Percentiles rank a stretch among this genome's conserved stretches.
Conservation (phyloP, 2,888 invertebrate genomes). For the Maniola hyperantus region DNA sequence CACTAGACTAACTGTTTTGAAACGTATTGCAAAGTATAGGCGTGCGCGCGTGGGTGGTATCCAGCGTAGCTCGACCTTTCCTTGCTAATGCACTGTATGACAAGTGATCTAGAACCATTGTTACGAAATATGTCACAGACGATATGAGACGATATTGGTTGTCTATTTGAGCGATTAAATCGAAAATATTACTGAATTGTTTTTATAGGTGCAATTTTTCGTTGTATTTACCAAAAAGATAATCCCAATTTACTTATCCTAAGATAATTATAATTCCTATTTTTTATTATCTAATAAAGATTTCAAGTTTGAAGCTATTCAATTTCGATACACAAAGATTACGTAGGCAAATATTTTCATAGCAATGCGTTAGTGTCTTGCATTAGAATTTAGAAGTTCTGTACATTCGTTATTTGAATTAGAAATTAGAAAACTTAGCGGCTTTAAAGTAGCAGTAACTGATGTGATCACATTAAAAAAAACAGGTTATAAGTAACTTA, state of each 20-base stretch:
- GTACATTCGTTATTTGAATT: too few relatives aligned
- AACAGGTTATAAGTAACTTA: slow-evolving; percentile 21
- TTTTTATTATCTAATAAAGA: too few relatives aligned
- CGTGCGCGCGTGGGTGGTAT: slow-evolving; percentile 44
- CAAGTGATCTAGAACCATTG: slow-evolving; percentile 36
- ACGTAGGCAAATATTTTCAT: too few relatives aligned
- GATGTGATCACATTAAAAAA: neutral
- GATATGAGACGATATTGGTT: slow-evolving; percentile 29
- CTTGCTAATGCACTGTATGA: slow-evolving; percentile 32
- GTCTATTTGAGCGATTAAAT: slow-evolving; percentile 18
- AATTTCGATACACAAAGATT: too few relatives aligned
- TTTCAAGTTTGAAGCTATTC: too few relatives aligned
- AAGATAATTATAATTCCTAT: too few relatives aligned
- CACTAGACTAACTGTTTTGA: slow-evolving; percentile 40
- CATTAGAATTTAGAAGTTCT: too few relatives aligned
- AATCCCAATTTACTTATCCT: too few relatives aligned
- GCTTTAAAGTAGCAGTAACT: too few relatives aligned
- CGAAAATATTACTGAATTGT: neutral
- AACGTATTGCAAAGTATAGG: slow-evolving; percentile 45
- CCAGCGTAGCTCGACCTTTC: slow-evolving; percentile 39
- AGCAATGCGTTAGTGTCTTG: too few relatives aligned
- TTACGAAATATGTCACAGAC: slow-evolving; percentile 35
- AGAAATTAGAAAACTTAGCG: too few relatives aligned
- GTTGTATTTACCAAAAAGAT: too few relatives aligned
- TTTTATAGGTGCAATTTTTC: neutral